Base-by-base conservation (phyloP, 2,113 vertebrate species). In the Scartelaos histophorus region DNA sequence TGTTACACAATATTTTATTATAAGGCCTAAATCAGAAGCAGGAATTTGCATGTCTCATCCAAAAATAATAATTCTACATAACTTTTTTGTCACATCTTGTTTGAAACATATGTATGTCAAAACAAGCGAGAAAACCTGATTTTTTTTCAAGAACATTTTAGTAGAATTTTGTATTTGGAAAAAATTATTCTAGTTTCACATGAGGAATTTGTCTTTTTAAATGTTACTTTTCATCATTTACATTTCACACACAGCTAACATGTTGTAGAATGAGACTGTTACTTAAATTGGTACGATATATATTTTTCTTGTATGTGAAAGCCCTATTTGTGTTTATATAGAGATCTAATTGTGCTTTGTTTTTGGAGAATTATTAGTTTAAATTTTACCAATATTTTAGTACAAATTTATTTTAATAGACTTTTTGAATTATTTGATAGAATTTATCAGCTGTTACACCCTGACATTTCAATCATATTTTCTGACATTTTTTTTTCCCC, bases 391-490 rank as follows among this genome's bases (percentile, higher is more conserved):
- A 5, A 4, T 43, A 15, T 66, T 77, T 46, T 19, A 54, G 43
- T 72, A 43, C 62, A 21, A 29, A 19, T 53, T 54, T 54, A 46
- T 3, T 16, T 66, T 3, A 24, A 34, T 22, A 43, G 6, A 62
- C 53, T 71, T 29, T 25, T 9, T 74, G 21, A 38, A 11, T 62
- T 35, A 45, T 56, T 79, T 57, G 67, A 19, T 11, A 69, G 53
- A 49, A 17, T 57, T 70, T 53, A 73, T 69, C 73, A 21, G 24
- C 73, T 45, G 43, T 71, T 22, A 71, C 3, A 22, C 74, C 71
- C 76, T 71, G 67, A 65, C 69, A 57, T n/a, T 17, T 29, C 73
- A 43, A 74, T 43, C 24, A 62, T 73, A 78, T 46, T 64, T 86
- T 69, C 78, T 74, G 72, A 25, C 13, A 66, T 66, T 82, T 77